Conservation (phyloP, 1,140 invertebrate genomes). For the Patella vulgata region DNA sequence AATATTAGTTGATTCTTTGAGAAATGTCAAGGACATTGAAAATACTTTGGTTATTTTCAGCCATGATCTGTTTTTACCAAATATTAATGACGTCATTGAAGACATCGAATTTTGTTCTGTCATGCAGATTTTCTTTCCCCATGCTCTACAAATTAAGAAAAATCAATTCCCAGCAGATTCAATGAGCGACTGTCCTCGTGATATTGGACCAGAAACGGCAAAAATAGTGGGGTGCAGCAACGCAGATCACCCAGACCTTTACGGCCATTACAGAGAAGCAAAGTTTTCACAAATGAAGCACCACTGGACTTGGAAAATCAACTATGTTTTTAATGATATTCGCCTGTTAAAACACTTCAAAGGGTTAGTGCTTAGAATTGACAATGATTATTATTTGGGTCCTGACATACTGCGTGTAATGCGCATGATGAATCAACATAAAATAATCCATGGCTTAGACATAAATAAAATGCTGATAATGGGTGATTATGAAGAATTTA, state of each 20-base stretch:
- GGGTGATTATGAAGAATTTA: slow-evolving; percentile 7
- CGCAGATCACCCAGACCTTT: slow-evolving; percentile 4
- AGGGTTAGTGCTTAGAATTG: slow-evolving; percentile 2
- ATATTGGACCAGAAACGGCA: neutral
- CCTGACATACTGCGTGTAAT: slow-evolving; percentile 2
- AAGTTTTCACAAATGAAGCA: slow-evolving; percentile 6
- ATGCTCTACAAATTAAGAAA: neutral
- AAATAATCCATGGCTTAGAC: no score
- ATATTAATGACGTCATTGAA: slow-evolving; percentile 89
- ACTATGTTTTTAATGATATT: slow-evolving; percentile 2
- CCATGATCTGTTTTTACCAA: slow-evolving; percentile 91
- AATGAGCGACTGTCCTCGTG: neutral
- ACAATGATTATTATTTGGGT: slow-evolving; percentile 6
- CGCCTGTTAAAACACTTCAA: neutral
- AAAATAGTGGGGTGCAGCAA: neutral
- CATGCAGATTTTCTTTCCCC: slow-evolving; percentile 4
- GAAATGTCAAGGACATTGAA: slow-evolving; percentile 88
- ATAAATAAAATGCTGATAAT: slow-evolving; percentile 5
- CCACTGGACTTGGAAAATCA: slow-evolving; percentile 7
- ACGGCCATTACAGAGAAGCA: slow-evolving; percentile 1
- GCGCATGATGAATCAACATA: neutral
- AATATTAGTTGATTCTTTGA: slow-evolving; percentile 90
- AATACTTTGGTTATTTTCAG: slow-evolving; percentile 91
- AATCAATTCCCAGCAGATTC: neutral
- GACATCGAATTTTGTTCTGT: slow-evolving; percentile 79